Base-by-base conservation (phyloP, 2,888 invertebrate species). In the Phengaris arion region DNA sequence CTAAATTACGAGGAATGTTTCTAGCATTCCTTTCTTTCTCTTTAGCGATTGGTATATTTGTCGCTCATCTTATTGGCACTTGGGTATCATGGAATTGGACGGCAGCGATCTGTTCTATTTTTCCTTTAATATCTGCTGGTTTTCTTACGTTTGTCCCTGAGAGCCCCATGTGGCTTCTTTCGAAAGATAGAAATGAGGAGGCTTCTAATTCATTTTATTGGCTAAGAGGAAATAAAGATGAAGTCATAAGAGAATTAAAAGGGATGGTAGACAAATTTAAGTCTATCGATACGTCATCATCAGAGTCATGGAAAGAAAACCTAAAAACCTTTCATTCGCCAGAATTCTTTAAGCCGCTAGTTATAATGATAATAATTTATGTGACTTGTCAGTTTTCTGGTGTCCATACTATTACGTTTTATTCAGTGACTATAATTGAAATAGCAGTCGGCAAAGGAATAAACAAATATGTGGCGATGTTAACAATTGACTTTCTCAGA, bases 51-150 rank as follows among this genome's bases (percentile, higher is more conserved):
- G 70, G 70, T 10, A 51, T 70, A n/a, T 70, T 70, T 51, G 51
- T 70, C 70, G 70, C 48, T n/a, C 70, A 70, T 70, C 51, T 70
- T 15, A 70, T 70, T 51, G 70, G 70, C 15, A 70, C 70, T 22
- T 70, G 70, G 70, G 48, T 70, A 2, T 48, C 70, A 10, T 70
- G 70, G 70, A 15, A 15, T 22, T 70, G 22, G 15, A 48, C 70
- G 22, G 70, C 70, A 15, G 51, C 22, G 12, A 70, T 70, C 51
- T 48, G 70, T n/a, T 48, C 48, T 10, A 1, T 51, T 5, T 70
- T 70, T 6, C 70, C 70, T 22, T 22, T 70, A 12, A 51, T 70
- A 1, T 70, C 70, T 12, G 70, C 70, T 6, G 48, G 15, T 51
- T 51, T 70, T 9, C 70, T 70, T 22, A 51, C 22, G 6, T 48